Base-by-base conservation (phyloP, 2,888 invertebrate genomes). In the Phasia obesa region DNA sequence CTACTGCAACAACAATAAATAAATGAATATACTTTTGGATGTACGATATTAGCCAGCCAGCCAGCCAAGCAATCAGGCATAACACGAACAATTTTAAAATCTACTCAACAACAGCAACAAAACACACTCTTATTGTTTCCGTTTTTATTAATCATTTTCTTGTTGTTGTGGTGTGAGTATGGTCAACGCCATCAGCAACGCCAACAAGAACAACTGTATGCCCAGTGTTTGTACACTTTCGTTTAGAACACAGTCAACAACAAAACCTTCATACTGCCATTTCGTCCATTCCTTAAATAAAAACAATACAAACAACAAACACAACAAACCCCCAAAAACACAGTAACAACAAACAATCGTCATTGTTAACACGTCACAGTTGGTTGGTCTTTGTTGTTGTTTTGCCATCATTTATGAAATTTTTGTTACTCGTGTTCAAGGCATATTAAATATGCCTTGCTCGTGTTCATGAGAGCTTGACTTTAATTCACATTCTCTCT, bases 181-280 rank as follows among this genome's bases (percentile, higher is more conserved):
- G 81, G 84, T 78, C 80, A 82, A 76, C 75, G 79, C 67, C 83
- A 76, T 75, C 78, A 76, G 27, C 70, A 74, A 69, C 35, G 47
- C 21, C 53, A 64, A 42, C 60, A 71, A 55, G 17, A 65, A 65
- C n/a, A 65, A 65, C n/a, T 27, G 21, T 19, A 19, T 19, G 38
- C 15, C 15, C 23, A 31, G 1, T 31, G 23, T 60, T 15, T 42
- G 23, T 7, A 23, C 15, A 53, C 17, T 38, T n/a, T 21, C 7
- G 11, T 35, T 35, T 35, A 11, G 11, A 35, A 11, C 35, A 35
- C 35, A 35, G 2, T n/a, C n/a, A n/a, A n/a, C n/a, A n/a, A 35
- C 35, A 35, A 35, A 0, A 35, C 21, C 17, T 17, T 25, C 59
- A 19, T 60, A 38, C 19, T 19, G 27, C 6, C 7, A 51, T 13